These are phyloP conservation scores for Clepsis dumicolana DNA, from an alignment of 2,888 invertebrate genomes.

Conservation along the genomic window DNA sequence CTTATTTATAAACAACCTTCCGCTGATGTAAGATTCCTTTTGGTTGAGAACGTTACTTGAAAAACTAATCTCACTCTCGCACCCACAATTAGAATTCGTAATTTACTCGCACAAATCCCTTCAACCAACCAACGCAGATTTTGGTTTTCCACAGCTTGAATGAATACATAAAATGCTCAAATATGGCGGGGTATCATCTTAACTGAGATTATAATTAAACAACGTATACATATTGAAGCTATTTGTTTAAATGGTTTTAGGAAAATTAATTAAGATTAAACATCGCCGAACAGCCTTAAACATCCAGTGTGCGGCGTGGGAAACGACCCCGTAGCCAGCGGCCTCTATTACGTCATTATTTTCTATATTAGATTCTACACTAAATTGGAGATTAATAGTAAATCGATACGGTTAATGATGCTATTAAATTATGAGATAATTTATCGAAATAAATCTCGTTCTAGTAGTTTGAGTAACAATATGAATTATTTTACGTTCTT, in stretches of 20 bases:
- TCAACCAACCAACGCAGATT: neutral
- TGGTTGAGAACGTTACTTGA: too few species aligned
- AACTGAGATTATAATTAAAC: constrained; percentile 29
- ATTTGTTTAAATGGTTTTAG: constrained; percentile 39
- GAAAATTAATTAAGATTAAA: constrained; percentile 40
- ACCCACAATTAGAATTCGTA: too few species aligned
- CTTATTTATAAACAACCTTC: too few species aligned
- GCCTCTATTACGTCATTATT: constrained; percentile 85
- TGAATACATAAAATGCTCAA: neutral
- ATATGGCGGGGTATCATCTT: neutral
- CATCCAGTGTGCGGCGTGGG: constrained; percentile 71
- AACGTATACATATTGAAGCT: constrained; percentile 29
- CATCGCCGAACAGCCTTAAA: constrained; percentile 33
- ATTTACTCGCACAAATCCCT: neutral
- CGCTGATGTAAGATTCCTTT: too few species aligned
- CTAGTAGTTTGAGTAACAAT: constrained; percentile 23
- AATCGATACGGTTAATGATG: constrained; percentile 77
- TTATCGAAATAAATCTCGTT: constrained; percentile 45
- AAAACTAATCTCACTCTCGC: too few species aligned
- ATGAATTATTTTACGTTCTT: neutral
- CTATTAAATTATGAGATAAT: constrained; percentile 58
- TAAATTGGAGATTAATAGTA: constrained; percentile 83
- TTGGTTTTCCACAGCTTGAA: neutral
- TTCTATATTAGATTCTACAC: constrained; percentile 84
- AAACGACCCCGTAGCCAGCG: constrained; percentile 84